Conservation (phyloP, 2,113 vertebrate species). For the Sinocyclocheilus rhinocerous region DNA sequence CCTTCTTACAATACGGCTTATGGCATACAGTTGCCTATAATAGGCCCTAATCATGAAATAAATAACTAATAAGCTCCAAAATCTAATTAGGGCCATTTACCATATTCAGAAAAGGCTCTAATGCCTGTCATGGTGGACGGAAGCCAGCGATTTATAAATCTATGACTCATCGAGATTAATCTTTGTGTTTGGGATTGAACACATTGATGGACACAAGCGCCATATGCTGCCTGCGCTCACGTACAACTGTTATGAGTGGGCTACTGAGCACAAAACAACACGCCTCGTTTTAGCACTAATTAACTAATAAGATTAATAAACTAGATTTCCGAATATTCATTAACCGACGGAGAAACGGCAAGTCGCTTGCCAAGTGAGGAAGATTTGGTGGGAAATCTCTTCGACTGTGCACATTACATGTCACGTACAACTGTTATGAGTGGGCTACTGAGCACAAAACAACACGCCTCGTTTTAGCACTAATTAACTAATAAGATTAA, state of each 20-base stretch:
- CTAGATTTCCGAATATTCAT: conserved; percentile 10
- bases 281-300: conserved; percentile 27
- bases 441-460: conserved; percentile 30
- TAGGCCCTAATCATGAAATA: not conserved
- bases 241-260: not conserved
- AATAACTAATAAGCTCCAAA: not conserved
- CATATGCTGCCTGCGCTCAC: conserved; percentile 20
- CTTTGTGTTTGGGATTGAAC: conserved; percentile 19
- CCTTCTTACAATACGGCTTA: not conserved
- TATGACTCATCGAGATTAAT: conserved; percentile 46
- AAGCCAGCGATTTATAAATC: conserved; percentile 34
- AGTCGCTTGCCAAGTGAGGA: conserved; percentile 10
- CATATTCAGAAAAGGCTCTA: conserved; percentile 2
- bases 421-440: not conserved
- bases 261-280: conserved; percentile 39
- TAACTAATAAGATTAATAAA: conserved; percentile 45
- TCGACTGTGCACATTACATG: too few species aligned
- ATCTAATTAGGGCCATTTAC: conserved; percentile 37
- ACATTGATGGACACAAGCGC: not conserved
- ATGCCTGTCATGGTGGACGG: not conserved
- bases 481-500: conserved; percentile 49
- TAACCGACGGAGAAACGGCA: not conserved
- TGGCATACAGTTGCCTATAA: not conserved
- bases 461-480: conserved; percentile 16
- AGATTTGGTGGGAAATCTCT: not conserved